Evolutionary conservation across 2,113 vertebrate genomes (phyloP).

Genomic region (Sitta europaea): DNA sequence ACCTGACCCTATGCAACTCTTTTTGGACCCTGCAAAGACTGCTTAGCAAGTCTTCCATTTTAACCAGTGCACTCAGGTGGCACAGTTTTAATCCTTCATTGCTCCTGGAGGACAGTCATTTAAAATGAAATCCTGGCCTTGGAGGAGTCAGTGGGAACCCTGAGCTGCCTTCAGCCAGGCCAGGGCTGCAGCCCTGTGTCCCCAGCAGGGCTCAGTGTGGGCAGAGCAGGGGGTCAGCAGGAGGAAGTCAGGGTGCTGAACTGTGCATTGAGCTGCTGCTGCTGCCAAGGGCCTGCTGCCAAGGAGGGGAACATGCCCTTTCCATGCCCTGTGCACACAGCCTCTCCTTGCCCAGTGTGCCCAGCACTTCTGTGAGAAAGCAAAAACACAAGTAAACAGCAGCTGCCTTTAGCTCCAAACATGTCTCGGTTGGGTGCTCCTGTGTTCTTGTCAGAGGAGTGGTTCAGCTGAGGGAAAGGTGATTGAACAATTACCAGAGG

Average conservation of each 20-base stretch:
- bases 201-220: neutral
- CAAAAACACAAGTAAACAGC: neutral
- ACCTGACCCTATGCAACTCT: constrained; percentile 32
- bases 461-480: neutral
- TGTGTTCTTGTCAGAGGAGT: neutral
- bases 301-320: neutral
- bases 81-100: constrained; percentile 31
- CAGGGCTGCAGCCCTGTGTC: neutral
- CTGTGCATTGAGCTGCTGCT: neutral
- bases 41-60: constrained; percentile 58
- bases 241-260: neutral
- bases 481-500: neutral
- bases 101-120: neutral
- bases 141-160: neutral
- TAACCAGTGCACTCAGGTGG: constrained; percentile 51
- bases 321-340: neutral
- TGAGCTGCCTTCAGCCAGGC: neutral
- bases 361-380: neutral
- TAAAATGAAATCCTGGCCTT: neutral
- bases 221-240: neutral
- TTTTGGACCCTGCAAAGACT: constrained; percentile 57
- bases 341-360: neutral
- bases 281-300: neutral
- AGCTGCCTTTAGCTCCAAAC: neutral
- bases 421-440: neutral